These are phyloP conservation scores for Rhaphigaster nebulosa DNA, from an alignment of 2,888 invertebrate species.

Conservation along the genomic window DNA sequence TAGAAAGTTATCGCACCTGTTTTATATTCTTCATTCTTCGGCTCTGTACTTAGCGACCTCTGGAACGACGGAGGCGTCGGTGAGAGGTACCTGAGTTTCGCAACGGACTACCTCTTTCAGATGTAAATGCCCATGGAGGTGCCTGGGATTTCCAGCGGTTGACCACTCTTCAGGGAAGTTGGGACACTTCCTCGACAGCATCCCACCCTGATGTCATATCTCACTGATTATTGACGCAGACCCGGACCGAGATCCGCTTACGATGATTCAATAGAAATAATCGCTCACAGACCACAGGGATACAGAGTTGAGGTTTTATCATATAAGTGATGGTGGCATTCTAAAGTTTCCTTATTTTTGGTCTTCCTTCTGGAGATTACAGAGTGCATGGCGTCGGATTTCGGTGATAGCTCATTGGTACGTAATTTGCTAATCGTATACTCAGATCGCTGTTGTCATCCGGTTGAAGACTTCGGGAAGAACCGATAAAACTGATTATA, in stretches of 20 bases:
- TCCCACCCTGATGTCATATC: conserved; percentile 32
- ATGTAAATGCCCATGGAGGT: background rate
- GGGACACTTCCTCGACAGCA: conserved; percentile 24
- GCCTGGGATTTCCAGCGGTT: conserved; percentile 13
- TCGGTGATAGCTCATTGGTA: background rate
- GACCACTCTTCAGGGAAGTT: conserved; percentile 44
- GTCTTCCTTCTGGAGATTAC: background rate
- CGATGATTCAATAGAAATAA: conserved; percentile 3
- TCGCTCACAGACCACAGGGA: conserved; percentile 3
- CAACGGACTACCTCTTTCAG: background rate
- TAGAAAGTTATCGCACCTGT: conserved; percentile 10
- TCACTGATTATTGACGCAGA: conserved; percentile 8
- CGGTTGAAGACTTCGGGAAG: background rate
- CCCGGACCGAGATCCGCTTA: background rate
- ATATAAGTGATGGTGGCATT: background rate
- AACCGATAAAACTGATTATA: too few relatives aligned
- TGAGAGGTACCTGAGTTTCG: background rate
- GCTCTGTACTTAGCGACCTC: background rate
- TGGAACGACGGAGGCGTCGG: conserved; percentile 13
- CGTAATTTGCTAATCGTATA: background rate
- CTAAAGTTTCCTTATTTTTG: background rate
- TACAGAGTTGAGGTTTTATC: background rate
- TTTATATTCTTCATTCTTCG: conserved; percentile 28
- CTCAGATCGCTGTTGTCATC: background rate
- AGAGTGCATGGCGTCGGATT: background rate